A percentile compares a stretch with the other conserved stretches of the same genome.
Evolutionary conservation across 2,888 invertebrate genomes (phyloP).

Genomic region (Eudasyphora cyanicolor): DNA sequence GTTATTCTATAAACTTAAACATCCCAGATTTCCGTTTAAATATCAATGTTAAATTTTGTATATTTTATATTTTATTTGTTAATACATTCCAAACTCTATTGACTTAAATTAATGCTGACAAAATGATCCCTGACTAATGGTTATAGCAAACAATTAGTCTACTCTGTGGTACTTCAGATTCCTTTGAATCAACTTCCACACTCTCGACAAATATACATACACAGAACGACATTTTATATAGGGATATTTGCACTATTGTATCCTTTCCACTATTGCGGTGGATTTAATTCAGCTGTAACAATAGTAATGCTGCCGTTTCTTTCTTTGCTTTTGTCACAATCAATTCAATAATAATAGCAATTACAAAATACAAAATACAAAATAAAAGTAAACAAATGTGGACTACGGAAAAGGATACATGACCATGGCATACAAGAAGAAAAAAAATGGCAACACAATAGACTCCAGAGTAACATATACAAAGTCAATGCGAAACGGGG

Average conservation of each 20-base stretch:
- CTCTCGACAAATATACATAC: background rate
- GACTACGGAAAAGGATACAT: constrained; percentile 68
- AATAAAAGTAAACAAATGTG: constrained; percentile 63
- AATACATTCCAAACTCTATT: too few species aligned
- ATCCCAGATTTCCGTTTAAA: too few species aligned
- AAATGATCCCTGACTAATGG: constrained; percentile 17
- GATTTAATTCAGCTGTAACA: constrained; percentile 27
- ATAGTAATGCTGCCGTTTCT: constrained; percentile 34
- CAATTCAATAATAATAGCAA: constrained; percentile 61
- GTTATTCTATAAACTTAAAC: too few species aligned
- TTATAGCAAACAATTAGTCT: constrained; percentile 10
- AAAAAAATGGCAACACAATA: constrained; percentile 40
- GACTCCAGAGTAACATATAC: too few species aligned
- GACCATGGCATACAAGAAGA: constrained; percentile 65
- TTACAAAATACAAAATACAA: constrained; percentile 61
- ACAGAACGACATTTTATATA: too few species aligned
- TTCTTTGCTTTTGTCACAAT: constrained; percentile 18
- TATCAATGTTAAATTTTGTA: too few species aligned
- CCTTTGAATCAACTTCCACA: too few species aligned
- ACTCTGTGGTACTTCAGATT: too few species aligned
- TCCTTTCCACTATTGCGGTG: background rate
- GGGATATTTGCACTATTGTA: background rate
- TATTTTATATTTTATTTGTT: too few species aligned
- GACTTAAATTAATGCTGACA: background rate
- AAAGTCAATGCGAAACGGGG: too few species aligned